Evolutionary conservation across 2,888 invertebrate genomes (phyloP).

Genomic region (Stenodera caucasica): DNA sequence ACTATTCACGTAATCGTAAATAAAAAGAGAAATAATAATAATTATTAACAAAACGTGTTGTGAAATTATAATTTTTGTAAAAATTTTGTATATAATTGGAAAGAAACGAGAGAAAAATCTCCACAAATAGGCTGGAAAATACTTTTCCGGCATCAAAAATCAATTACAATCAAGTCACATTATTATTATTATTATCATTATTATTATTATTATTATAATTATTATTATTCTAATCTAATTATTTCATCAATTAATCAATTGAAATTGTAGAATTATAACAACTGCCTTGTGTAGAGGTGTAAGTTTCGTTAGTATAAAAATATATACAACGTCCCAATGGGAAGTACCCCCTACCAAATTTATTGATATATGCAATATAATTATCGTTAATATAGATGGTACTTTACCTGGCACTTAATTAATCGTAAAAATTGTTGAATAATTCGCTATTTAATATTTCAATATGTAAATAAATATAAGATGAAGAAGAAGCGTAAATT

Average conservation of each 20-base stretch:
- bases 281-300: neutral
- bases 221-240: too few species aligned
- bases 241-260: too few species aligned
- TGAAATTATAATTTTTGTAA: conserved; percentile 17
- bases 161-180: conserved; percentile 31
- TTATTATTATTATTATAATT: neutral
- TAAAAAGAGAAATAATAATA: neutral
- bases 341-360: neutral
- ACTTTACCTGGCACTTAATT: neutral
- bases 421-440: neutral
- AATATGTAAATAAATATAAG: conserved; percentile 24
- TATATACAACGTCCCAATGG: neutral
- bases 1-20: neutral
- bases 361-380: too few species aligned
- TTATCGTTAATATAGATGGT: neutral
- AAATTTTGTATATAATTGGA: neutral
- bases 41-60: conserved; percentile 20
- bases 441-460: conserved; percentile 9
- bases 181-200: neutral
- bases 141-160: conserved; percentile 29
- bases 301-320: neutral
- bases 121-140: conserved; percentile 3
- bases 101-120: neutral
- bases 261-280: neutral
- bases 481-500: conserved; percentile 36